These are phyloP conservation scores for Latrodectus elegans DNA, from an alignment of 2,888 invertebrate species.

Conservation along the genomic window DNA sequence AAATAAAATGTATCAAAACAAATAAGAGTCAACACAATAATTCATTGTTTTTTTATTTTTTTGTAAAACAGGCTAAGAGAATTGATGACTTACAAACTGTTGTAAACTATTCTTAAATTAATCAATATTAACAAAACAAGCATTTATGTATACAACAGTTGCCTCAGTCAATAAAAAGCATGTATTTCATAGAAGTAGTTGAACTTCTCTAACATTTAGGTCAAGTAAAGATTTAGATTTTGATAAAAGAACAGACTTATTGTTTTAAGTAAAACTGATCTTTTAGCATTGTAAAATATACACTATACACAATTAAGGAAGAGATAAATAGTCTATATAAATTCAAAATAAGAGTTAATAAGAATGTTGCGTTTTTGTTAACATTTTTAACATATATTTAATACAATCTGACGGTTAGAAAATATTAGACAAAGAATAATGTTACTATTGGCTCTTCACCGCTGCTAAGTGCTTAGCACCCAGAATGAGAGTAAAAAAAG, in stretches of 20 bases:
- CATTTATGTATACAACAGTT: constrained; percentile 60
- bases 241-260: constrained; percentile 14
- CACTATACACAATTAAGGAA: neutral
- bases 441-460: neutral
- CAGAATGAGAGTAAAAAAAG: constrained; percentile 52
- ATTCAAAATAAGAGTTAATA: neutral
- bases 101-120: constrained; percentile 46
- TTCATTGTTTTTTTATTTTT: constrained; percentile 16
- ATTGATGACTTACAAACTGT: constrained; percentile 51
- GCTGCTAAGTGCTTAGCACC: constrained; percentile 65
- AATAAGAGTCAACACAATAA: no score
- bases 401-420: neutral
- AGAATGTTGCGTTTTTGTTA: constrained; percentile 1
- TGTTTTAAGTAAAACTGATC: constrained; percentile 6
- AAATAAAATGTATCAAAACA: no score
- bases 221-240: constrained; percentile 20
- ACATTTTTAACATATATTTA: constrained; percentile 17
- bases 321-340: neutral
- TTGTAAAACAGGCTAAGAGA: constrained; percentile 59
- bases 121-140: constrained; percentile 53
- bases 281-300: constrained; percentile 9
- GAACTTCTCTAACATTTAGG: constrained; percentile 23
- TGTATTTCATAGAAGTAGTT: constrained; percentile 45
- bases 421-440: neutral
- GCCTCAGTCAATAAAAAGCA: constrained; percentile 56